Percentiles rank a stretch among this genome's conserved stretches.
These are phyloP conservation scores for Scaptomyza cyrtandrae DNA, from an alignment of 2,888 invertebrate species.

Conservation along the genomic window DNA sequence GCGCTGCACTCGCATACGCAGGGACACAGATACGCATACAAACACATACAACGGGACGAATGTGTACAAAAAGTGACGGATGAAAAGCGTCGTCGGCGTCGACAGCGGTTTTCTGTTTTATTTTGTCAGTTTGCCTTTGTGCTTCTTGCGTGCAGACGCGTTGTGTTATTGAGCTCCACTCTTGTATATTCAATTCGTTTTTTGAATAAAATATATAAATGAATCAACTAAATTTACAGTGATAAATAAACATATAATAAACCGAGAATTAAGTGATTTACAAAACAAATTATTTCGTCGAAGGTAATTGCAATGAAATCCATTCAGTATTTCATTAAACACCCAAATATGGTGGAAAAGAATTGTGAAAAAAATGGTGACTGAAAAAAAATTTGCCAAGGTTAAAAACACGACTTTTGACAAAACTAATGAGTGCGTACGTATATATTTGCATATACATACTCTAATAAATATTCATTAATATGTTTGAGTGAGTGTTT, in stretches of 20 bases:
- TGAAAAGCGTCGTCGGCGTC: conserved; percentile 48
- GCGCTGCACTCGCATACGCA: conserved; percentile 40
- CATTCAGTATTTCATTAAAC: conserved; percentile 11
- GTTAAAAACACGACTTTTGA: conserved; percentile 31
- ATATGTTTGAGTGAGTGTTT: conserved; percentile 17
- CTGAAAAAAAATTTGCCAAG: conserved; percentile 36
- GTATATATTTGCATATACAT: conserved; percentile 2
- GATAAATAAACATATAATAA: conserved; percentile 21
- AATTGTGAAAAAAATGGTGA: conserved; percentile 5
- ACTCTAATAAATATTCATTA: conserved; percentile 1
- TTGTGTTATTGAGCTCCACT: conserved; percentile 50
- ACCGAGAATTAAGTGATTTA: conserved; percentile 8
- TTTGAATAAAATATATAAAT: conserved; percentile 27
- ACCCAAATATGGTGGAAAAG: conserved; percentile 14
- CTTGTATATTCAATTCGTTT: conserved; percentile 27
- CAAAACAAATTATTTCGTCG: conserved; percentile 2
- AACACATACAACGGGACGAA: conserved; percentile 23
- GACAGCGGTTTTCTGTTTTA: conserved; percentile 45
- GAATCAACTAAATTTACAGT: conserved; percentile 10
- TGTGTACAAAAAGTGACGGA: conserved; percentile 50
- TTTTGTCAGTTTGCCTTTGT: conserved; percentile 73
- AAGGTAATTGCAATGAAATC: conserved; percentile 32
- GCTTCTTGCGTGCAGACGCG: conserved; percentile 76
- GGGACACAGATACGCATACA: conserved; percentile 10
- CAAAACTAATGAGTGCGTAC: conserved; percentile 1